Conservation (phyloP, 2,797 vertebrate genomes). For the Eulemur albifrons region DNA sequence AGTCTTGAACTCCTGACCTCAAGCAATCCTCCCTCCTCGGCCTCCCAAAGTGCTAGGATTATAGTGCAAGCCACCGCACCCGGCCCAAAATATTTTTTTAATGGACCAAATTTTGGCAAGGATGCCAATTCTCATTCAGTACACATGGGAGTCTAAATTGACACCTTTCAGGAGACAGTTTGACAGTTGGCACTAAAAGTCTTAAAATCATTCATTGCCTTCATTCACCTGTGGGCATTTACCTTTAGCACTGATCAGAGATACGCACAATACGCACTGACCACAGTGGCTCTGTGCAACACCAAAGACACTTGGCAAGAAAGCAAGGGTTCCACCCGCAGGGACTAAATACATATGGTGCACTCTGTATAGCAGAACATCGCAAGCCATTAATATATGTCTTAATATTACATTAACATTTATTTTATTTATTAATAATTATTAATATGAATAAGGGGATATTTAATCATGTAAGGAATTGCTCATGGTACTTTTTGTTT, state of each 20-base stretch:
- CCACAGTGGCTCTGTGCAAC: too few species aligned
- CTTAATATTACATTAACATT: not conserved
- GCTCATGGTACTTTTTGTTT: not conserved
- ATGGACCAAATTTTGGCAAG: too few species aligned
- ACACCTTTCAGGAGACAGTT: not conserved
- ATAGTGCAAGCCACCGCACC: not conserved
- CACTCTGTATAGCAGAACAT: too few species aligned
- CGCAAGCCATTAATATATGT: accelerated
- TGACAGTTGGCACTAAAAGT: too few species aligned
- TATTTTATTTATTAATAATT: not conserved
- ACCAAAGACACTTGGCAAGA: not conserved
- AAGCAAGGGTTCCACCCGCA: not conserved
- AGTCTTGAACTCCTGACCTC: not conserved
- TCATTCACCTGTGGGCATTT: too few species aligned
- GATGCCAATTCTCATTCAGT: not conserved
- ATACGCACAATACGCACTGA: not conserved
- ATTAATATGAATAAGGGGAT: not conserved
- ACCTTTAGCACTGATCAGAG: too few species aligned
- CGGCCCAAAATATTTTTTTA: not conserved
- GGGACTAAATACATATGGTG: accelerated
- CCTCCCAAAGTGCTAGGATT: not conserved
- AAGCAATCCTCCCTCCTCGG: not conserved
- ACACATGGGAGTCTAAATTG: not conserved
- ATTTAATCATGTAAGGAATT: not conserved
- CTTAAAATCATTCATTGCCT: too few species aligned